These are phyloP conservation scores for Gallinago undulata DNA, from an alignment of 2,113 vertebrate species.

Conservation along the genomic window DNA sequence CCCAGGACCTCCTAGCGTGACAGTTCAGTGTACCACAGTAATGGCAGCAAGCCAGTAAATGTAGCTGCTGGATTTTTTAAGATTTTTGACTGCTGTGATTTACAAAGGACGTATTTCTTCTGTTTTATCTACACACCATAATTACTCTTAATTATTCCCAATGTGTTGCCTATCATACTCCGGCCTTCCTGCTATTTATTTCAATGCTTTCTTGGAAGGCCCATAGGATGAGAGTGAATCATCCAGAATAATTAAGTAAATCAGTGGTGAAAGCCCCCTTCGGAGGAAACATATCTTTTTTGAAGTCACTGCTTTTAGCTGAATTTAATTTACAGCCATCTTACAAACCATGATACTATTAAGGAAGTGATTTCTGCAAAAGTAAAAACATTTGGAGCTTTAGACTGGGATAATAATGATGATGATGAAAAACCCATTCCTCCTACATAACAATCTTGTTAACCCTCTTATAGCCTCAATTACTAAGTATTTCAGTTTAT, in stretches of 20 bases:
- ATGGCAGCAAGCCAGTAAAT: not conserved
- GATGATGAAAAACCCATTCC: not conserved
- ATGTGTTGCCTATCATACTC: conserved; percentile 13
- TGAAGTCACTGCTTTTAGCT: conserved; percentile 64
- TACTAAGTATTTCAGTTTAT: not conserved
- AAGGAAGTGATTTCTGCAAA: conserved; percentile 58
- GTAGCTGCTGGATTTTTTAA: not conserved
- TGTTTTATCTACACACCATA: not conserved
- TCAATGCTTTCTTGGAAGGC: conserved; percentile 54
- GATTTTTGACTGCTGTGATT: conserved; percentile 25
- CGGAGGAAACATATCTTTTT: conserved; percentile 46
- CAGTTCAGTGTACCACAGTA: not conserved
- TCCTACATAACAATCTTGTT: not conserved
- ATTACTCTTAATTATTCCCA: conserved; percentile 65
- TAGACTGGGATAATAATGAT: conserved; percentile 1
- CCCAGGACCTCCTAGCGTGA: not conserved
- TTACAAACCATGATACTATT: conserved; percentile 66
- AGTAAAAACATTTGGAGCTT: conserved; percentile 46
- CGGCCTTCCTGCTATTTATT: conserved; percentile 61
- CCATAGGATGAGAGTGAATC: conserved; percentile 22
- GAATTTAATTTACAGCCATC: conserved; percentile 66
- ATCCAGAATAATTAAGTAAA: conserved; percentile 70
- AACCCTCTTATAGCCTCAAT: not conserved
- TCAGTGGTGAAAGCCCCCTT: conserved; percentile 12
- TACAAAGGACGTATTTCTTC: conserved; percentile 21